These are phyloP conservation scores for Helleia helle DNA, from an alignment of 2,888 invertebrate genomes.

Conservation along the genomic window DNA sequence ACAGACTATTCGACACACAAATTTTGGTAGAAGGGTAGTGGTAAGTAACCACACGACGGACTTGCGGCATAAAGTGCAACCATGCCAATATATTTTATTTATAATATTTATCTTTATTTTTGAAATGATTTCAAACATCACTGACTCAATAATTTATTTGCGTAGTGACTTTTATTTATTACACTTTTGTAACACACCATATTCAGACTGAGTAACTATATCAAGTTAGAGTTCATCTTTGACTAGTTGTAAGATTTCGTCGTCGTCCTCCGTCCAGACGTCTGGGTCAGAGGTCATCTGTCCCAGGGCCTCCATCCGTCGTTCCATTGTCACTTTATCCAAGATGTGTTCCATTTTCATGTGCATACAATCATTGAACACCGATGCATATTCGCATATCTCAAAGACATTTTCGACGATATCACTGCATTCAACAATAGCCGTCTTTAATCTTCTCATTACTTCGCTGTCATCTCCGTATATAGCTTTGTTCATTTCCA, in stretches of 20 bases:
- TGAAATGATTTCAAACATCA: too few relatives aligned
- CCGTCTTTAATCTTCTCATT: conserved; percentile 37
- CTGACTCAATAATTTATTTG: too few relatives aligned
- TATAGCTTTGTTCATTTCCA: conserved; percentile 45
- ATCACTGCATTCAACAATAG: conserved; percentile 41
- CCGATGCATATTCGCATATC: conserved; percentile 57
- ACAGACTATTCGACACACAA: too few relatives aligned
- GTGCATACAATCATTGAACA: conserved; percentile 67
- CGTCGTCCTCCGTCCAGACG: conserved; percentile 52
- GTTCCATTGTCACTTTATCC: conserved; percentile 55
- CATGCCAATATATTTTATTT: too few relatives aligned
- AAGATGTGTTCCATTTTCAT: conserved; percentile 63
- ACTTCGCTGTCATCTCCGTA: conserved; percentile 58
- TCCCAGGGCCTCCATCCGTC: conserved; percentile 55
- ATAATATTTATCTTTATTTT: too few relatives aligned
- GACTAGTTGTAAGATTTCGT: conserved; percentile 47
- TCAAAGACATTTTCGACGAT: conserved; percentile 49
- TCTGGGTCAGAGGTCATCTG: conserved; percentile 49
- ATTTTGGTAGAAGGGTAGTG: too few relatives aligned
- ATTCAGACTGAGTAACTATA: background rate
- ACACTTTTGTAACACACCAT: too few relatives aligned
- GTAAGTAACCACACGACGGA: too few relatives aligned
- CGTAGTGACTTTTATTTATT: too few relatives aligned
- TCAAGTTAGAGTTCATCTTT: conserved; percentile 46
- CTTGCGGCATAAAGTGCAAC: too few relatives aligned